phyloP scores from a whole-genome alignment of 2,113 vertebrate species.

The Heterotis niloticus region DNA sequence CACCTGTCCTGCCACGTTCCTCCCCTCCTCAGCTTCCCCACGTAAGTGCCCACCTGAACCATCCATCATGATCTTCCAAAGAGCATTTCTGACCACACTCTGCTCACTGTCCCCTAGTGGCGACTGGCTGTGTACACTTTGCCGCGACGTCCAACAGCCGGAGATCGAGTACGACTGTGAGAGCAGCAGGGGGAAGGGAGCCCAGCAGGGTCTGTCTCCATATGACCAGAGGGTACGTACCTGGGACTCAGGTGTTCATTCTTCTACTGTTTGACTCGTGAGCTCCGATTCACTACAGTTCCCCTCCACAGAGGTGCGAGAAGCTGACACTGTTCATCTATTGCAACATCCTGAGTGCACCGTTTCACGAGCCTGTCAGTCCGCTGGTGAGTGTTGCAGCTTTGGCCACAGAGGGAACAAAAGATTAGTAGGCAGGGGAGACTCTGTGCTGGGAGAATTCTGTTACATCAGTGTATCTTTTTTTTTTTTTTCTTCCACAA shows the following conservation, averaged over 20 bases:
- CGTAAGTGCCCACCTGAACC: conserved; percentile 59
- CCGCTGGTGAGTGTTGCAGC: conserved; percentile 70
- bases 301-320: conserved; percentile 77
- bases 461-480: neutral
- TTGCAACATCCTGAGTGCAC: conserved; percentile 79
- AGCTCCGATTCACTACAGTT: conserved; percentile 5
- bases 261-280: neutral
- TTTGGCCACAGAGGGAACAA: neutral
- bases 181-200: conserved; percentile 44
- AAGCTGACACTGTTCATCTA: conserved; percentile 80
- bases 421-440: neutral
- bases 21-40: conserved; percentile 74
- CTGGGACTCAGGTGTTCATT: neutral
- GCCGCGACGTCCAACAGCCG: conserved; percentile 69
- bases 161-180: conserved; percentile 75
- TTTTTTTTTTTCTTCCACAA: conserved; percentile 30
- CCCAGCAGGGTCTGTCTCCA: conserved; percentile 61
- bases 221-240: conserved; percentile 79
- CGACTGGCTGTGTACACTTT: conserved; percentile 84
- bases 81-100: neutral
- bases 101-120: conserved; percentile 61
- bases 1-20: conserved; percentile 84
- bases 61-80: neutral
- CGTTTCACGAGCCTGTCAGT: conserved; percentile 87
- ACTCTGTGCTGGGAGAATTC: neutral